These are phyloP conservation scores for Linyphia triangularis DNA, from an alignment of 2,888 invertebrate species.

Conservation along the genomic window DNA sequence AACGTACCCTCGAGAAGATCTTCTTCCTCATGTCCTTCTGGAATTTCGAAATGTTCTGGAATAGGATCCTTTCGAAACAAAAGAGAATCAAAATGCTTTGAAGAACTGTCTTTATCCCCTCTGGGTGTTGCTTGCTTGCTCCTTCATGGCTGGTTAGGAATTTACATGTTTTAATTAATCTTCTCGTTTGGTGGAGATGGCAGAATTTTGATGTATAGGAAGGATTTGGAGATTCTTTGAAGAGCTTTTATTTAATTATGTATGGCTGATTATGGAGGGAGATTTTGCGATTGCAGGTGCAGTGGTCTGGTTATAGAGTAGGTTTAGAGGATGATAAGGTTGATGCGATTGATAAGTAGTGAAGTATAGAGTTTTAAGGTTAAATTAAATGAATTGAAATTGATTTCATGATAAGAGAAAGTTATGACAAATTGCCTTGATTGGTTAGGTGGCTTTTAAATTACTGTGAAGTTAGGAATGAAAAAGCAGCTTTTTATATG, in stretches of 20 bases:
- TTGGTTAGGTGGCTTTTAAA: too few relatives aligned
- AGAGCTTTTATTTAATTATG: not conserved
- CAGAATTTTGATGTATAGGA: not conserved
- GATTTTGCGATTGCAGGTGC: not conserved
- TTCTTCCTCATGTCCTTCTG: not conserved
- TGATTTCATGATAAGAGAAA: too few relatives aligned
- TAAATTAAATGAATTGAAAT: too few relatives aligned
- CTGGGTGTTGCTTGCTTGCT: not conserved
- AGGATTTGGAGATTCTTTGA: not conserved
- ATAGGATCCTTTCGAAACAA: not conserved
- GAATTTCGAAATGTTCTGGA: not conserved
- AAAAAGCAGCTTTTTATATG: too few relatives aligned
- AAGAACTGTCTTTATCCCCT: not conserved
- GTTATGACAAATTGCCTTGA: too few relatives aligned
- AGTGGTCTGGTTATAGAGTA: not conserved
- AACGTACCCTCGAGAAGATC: not conserved
- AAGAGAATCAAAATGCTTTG: not conserved
- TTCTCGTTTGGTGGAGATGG: slow-evolving; percentile 1
- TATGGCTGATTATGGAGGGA: not conserved
- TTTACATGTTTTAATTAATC: slow-evolving; percentile 19
- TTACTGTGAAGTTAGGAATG: too few relatives aligned
- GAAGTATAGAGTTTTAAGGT: too few relatives aligned
- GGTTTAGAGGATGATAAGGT: not conserved
- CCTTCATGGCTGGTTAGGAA: not conserved
- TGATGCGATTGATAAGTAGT: too few relatives aligned